Percentiles rank a stretch among this genome's conserved stretches.
These are phyloP conservation scores for Paedocypris sp. DNA, from an alignment of 2,113 vertebrate genomes.

Conservation along the genomic window DNA sequence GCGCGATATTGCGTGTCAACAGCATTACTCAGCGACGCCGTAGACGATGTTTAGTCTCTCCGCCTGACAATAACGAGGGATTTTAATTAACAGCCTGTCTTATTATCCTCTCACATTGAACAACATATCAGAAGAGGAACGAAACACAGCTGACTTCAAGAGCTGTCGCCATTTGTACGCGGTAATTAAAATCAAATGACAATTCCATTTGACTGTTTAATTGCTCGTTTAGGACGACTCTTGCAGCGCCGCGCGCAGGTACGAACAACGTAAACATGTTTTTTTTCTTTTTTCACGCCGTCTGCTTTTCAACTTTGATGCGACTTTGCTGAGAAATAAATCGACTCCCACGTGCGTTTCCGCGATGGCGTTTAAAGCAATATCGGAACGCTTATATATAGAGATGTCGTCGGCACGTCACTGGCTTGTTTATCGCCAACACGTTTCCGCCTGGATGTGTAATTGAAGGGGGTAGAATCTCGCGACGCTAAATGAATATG, in stretches of 20 bases:
- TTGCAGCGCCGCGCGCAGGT: slow-evolving; percentile 6
- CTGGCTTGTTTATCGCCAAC: slow-evolving; percentile 51
- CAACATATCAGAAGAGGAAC: slow-evolving; percentile 29
- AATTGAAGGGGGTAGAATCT: slow-evolving; percentile 65
- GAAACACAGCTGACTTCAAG: slow-evolving; percentile 26
- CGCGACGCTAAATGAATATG: slow-evolving; percentile 64
- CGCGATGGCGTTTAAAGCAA: slow-evolving; percentile 35
- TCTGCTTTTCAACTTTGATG: slow-evolving; percentile 34
- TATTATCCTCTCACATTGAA: slow-evolving; percentile 42
- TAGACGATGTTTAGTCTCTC: slow-evolving; percentile 37
- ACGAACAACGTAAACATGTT: background rate
- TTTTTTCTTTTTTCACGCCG: too few relatives aligned
- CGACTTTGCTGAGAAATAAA: slow-evolving; percentile 38
- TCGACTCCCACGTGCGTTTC: slow-evolving; percentile 51
- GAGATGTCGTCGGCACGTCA: slow-evolving; percentile 29
- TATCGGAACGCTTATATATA: slow-evolving; percentile 1
- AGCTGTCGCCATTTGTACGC: slow-evolving; percentile 35
- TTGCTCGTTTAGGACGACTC: slow-evolving; percentile 32
- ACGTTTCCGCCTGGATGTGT: slow-evolving; percentile 46
- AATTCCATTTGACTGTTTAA: slow-evolving; percentile 36
- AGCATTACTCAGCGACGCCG: slow-evolving; percentile 22
- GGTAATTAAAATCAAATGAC: slow-evolving; percentile 43
- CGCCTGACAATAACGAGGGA: slow-evolving; percentile 40
- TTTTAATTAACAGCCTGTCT: slow-evolving; percentile 48
- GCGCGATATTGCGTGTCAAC: slow-evolving; percentile 18